Percentiles rank a stretch among this genome's conserved stretches.
Conservation (phyloP, 2,888 invertebrate species). For the Lepas anatifera region DNA sequence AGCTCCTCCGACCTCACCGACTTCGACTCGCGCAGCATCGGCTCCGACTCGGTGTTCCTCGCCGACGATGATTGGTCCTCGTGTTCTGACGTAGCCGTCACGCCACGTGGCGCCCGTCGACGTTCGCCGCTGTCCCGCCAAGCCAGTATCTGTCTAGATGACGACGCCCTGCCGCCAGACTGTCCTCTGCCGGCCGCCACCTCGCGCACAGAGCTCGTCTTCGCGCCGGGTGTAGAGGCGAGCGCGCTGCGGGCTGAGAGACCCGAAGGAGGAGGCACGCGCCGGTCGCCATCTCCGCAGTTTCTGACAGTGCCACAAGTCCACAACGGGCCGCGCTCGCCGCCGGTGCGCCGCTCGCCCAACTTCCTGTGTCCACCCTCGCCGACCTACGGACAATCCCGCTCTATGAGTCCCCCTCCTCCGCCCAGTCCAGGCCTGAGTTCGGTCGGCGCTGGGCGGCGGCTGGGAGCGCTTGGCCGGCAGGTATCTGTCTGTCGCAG, state of each 20-base stretch:
- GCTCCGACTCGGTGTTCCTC: conserved; percentile 67
- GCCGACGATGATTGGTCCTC: conserved; percentile 51
- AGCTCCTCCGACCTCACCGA: conserved; percentile 41
- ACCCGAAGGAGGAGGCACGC: not conserved
- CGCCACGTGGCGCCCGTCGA: not conserved
- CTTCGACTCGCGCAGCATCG: conserved; percentile 49
- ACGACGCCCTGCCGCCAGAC: not conserved
- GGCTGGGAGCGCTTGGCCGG: not conserved
- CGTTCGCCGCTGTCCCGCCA: conserved; percentile 8
- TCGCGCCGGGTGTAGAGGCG: not conserved
- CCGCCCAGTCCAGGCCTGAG: not conserved
- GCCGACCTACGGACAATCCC: not conserved
- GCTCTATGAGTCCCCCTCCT: not conserved
- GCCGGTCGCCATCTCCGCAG: not conserved
- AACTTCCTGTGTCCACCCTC: not conserved
- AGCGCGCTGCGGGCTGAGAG: not conserved
- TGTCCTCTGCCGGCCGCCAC: not conserved
- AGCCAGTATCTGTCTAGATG: not conserved
- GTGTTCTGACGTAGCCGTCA: not conserved
- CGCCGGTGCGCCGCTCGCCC: not conserved
- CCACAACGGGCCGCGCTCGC: not conserved
- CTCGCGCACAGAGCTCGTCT: not conserved
- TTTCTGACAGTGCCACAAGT: not conserved
- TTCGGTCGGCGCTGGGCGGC: not conserved
- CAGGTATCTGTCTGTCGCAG: not conserved